Base-by-base conservation (phyloP, 2,797 vertebrate species). In the Rousettus madagascariensis region DNA sequence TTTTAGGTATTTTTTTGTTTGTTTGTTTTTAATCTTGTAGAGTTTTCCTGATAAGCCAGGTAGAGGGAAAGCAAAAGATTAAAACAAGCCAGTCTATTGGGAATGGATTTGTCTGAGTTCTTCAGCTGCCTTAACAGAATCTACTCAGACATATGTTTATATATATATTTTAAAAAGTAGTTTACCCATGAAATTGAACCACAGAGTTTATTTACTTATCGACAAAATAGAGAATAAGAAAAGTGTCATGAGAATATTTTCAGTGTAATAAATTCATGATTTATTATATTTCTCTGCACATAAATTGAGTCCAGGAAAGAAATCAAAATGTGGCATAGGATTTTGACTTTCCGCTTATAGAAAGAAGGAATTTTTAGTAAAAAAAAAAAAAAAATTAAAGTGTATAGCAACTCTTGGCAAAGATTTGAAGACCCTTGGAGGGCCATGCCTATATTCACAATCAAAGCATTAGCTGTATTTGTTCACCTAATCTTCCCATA, bases 401-500 rank as follows among this genome's bases (percentile, higher is more conserved):
- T 36, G 0, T 41, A 24, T 17, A 77, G 4, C 79, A 89, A 68
- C 33, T 28, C 8, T 59, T 80, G 41, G n/a, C 28, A 71, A 79
- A 89, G 65, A 86, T 66, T 83, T 77, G 9, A 93, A 94, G 49
- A 59, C 61, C 57, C 78, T 75, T 79, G 16, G 22, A 95, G 28
- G 28, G 38, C 36, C n/a, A 46, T 55, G 46, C 22, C 38, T 30
- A 61, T 41, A 61, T 75, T 92, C 41, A 75, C 26, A 87, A 75
- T 90, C 87, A 87, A 96, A 91, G 66, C 71, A 24, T 79, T 65
- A 78, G 11, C 55, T 91, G 22, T 72, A 36, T 87, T 95, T 78
- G 63, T 90, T 95, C 87, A 89, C n/a, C 15, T 95, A 90, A 86
- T 87, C 69, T 78, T 95, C 51, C 30, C 28, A 19, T 90, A 92